phyloP scores from a whole-genome alignment of 2,888 invertebrate genomes.

The Icerya purchasi region DNA sequence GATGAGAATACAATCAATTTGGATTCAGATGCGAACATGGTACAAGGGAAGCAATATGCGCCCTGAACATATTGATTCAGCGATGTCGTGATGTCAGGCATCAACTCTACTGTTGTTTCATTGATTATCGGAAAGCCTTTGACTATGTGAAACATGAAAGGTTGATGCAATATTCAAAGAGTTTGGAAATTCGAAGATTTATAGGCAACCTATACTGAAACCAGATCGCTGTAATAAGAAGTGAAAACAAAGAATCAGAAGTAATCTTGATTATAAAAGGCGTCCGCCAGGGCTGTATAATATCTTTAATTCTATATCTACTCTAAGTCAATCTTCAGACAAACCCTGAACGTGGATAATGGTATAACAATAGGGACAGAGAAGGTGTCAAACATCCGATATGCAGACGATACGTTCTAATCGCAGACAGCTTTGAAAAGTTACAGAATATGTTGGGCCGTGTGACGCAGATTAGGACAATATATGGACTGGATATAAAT shows the following conservation, averaged over 20 bases:
- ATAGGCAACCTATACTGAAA: neutral
- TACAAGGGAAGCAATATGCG: neutral
- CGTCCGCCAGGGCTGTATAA: neutral
- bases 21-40: neutral
- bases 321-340: neutral
- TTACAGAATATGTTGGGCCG: neutral
- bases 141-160: neutral
- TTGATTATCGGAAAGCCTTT: neutral
- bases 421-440: no score
- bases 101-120: no score
- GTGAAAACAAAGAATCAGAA: neutral
- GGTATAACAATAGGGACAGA: no score
- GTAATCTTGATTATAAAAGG: neutral
- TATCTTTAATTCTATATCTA: neutral
- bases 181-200: neutral
- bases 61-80: neutral
- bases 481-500: neutral
- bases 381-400: no score
- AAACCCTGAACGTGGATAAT: no score
- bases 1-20: neutral
- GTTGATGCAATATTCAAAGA: neutral
- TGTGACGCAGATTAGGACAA: neutral
- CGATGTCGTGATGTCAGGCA: no score
- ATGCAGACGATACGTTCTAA: no score
- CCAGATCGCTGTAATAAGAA: no score